phyloP scores from a whole-genome alignment of 1,140 invertebrate species.

The Capitella teleta region DNA sequence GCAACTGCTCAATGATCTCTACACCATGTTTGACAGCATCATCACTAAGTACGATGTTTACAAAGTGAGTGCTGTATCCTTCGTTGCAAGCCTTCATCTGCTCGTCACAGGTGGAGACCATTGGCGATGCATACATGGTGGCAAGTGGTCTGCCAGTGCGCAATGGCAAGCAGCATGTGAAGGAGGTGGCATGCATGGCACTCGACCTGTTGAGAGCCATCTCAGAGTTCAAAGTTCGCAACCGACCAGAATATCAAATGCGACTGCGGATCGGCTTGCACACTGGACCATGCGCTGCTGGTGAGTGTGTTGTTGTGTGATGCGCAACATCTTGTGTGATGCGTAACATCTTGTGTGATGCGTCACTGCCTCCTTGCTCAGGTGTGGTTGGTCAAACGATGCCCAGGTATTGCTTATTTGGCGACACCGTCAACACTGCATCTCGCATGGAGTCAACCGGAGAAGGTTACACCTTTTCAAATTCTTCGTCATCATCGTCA shows the following conservation, averaged over 20 bases:
- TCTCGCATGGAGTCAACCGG: slow-evolving; percentile 18
- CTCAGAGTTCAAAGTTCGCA: slow-evolving; percentile 70
- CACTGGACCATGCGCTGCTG: slow-evolving; percentile 9
- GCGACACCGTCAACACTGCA: slow-evolving; percentile 18
- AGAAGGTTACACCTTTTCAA: too few relatives aligned
- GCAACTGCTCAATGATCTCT: slow-evolving; percentile 83
- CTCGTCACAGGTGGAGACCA: slow-evolving; percentile 13
- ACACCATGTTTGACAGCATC: slow-evolving; percentile 85
- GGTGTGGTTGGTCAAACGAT: slow-evolving; percentile 5
- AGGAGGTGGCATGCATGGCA: slow-evolving; percentile 75
- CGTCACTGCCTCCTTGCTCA: too few relatives aligned
- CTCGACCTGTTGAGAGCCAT: slow-evolving; percentile 72
- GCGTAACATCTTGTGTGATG: too few relatives aligned
- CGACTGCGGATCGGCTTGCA: slow-evolving; percentile 79
- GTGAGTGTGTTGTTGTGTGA: too few relatives aligned
- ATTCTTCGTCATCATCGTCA: too few relatives aligned
- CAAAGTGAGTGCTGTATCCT: too few relatives aligned
- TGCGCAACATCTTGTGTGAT: too few relatives aligned
- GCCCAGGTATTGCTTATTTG: slow-evolving; percentile 7
- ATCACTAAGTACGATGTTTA: slow-evolving; percentile 92
- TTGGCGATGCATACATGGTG: slow-evolving; percentile 41
- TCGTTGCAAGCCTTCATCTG: too few relatives aligned
- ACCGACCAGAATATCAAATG: slow-evolving; percentile 70
- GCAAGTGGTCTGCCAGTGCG: slow-evolving; percentile 34
- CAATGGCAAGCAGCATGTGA: slow-evolving; percentile 62